Conservation (phyloP, 2,113 vertebrate genomes). For the Ondatra zibethicus region DNA sequence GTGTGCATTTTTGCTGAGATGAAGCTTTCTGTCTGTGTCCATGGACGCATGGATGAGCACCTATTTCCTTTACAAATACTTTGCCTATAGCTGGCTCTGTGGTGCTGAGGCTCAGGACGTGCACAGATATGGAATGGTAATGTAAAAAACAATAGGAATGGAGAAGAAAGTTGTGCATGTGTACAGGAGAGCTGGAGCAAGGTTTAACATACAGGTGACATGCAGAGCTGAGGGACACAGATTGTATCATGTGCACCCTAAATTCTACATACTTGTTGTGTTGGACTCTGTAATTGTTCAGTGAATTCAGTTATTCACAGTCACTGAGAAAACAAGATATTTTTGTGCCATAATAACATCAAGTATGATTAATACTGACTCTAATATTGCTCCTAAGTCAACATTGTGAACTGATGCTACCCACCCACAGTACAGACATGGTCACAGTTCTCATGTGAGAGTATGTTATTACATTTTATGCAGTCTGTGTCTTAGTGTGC, state of each 20-base stretch:
- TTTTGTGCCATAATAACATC: not conserved
- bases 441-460: not conserved
- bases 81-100: slow-evolving; percentile 3
- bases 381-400: not conserved
- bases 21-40: slow-evolving; percentile 51
- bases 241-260: not conserved
- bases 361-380: not conserved
- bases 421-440: not conserved
- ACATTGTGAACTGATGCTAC: not conserved
- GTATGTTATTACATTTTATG: not conserved
- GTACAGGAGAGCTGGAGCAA: not conserved
- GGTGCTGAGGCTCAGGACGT: not conserved
- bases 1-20: slow-evolving; percentile 9
- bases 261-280: not conserved
- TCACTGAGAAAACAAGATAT: not conserved
- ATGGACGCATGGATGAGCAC: slow-evolving; percentile 38
- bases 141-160: not conserved
- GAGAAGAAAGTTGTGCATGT: not conserved
- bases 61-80: slow-evolving; percentile 65
- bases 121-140: not conserved
- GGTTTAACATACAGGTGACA: not conserved
- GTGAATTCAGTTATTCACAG: not conserved
- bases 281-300: not conserved
- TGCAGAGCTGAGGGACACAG: not conserved
- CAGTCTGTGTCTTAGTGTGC: not conserved